Evolutionary conservation across 1,140 invertebrate genomes (phyloP).

Genomic region (Zeugodacus cucurbitae): DNA sequence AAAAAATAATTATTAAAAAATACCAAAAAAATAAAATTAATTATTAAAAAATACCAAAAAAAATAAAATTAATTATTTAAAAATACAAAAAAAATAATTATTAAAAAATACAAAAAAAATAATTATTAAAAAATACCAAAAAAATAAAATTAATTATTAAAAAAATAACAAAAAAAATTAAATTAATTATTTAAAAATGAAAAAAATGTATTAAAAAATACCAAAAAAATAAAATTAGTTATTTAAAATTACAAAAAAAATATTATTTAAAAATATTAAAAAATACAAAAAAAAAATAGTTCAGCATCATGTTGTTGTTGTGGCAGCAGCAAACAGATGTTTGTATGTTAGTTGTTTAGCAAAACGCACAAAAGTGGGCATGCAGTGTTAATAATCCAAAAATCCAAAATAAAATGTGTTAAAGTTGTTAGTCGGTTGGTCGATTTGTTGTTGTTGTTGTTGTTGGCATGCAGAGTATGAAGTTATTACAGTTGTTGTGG

Average conservation of each 20-base stretch:
- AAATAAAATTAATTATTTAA: no score
- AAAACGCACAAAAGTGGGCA: not conserved
- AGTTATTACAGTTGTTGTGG: not conserved
- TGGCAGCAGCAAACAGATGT: not conserved
- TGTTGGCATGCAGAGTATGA: slow-evolving; percentile 1
- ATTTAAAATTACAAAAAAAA: not conserved
- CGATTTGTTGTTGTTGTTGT: not conserved
- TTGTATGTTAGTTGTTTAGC: not conserved
- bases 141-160: not conserved
- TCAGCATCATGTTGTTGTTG: not conserved
- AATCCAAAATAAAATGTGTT: slow-evolving; percentile 11
- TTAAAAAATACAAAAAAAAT: not conserved
- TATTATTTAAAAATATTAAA: not conserved
- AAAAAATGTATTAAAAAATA: not conserved
- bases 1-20: no score
- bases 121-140: not conserved
- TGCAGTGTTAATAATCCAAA: slow-evolving; percentile 30
- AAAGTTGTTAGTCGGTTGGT: not conserved
- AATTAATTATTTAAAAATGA: no score
- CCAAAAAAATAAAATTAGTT: no score
- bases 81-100: no score
- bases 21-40: no score
- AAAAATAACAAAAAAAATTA: not conserved
- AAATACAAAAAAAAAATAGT: not conserved
- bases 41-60: no score